These are phyloP conservation scores for Macrophya alboannulata DNA, from an alignment of 2,888 invertebrate genomes.

Conservation along the genomic window DNA sequence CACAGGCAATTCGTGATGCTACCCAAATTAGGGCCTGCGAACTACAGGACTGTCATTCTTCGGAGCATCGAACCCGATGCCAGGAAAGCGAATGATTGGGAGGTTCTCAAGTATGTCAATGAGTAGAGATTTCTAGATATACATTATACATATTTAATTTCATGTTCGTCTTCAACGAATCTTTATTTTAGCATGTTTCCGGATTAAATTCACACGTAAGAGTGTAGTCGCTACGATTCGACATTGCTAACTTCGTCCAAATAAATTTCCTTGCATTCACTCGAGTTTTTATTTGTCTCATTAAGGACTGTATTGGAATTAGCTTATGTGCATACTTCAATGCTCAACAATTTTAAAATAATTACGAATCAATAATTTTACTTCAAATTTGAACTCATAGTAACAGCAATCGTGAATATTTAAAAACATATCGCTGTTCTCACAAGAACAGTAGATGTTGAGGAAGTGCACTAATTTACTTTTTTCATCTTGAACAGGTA, in stretches of 20 bases:
- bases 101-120: slow-evolving; percentile 69
- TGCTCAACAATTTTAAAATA: too few relatives aligned
- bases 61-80: slow-evolving; percentile 81
- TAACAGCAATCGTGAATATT: background rate
- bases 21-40: slow-evolving; percentile 85
- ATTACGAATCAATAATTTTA: background rate
- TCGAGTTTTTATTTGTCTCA: too few relatives aligned
- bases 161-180: slow-evolving; percentile 1
- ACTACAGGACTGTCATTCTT: slow-evolving; percentile 83
- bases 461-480: background rate
- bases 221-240: too few relatives aligned
- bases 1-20: slow-evolving; percentile 83
- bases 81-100: slow-evolving; percentile 80
- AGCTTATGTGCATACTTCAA: too few relatives aligned
- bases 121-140: background rate
- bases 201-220: too few relatives aligned
- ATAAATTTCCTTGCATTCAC: too few relatives aligned
- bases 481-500: slow-evolving; percentile 69
- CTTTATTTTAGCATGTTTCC: too few relatives aligned
- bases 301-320: too few relatives aligned
- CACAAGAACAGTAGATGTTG: background rate
- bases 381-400: background rate
- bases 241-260: too few relatives aligned
- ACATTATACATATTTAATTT: background rate
- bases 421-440: background rate